phyloP scores from a whole-genome alignment of 2,888 invertebrate genomes.

The Chrysina gloriosa region DNA sequence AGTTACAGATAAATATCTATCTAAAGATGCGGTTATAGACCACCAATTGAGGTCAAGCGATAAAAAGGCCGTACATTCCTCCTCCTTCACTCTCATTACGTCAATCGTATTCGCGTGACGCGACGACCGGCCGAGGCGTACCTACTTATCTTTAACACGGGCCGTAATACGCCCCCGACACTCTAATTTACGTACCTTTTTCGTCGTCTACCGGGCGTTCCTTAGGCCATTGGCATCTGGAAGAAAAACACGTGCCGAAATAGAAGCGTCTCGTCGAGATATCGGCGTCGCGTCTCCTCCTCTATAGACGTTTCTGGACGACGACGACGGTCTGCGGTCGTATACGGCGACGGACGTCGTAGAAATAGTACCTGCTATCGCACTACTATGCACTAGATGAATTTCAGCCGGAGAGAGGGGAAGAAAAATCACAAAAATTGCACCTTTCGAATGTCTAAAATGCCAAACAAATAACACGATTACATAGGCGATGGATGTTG shows the following conservation, averaged over 20 bases:
- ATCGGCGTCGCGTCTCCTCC: no score
- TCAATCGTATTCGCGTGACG: no score
- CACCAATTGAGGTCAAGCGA: no score
- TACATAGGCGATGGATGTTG: neutral
- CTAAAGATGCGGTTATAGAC: no score
- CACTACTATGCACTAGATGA: conserved; percentile 29
- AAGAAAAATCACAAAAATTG: conserved; percentile 10
- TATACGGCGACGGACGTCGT: neutral
- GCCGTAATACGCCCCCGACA: neutral
- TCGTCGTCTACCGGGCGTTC: neutral
- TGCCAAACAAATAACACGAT: conserved; percentile 23
- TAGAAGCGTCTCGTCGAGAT: conserved; percentile 16
- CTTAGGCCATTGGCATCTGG: conserved; percentile 28
- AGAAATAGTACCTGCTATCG: neutral
- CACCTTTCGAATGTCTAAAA: conserved; percentile 1
- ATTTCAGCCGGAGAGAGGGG: conserved; percentile 2
- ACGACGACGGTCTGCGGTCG: neutral
- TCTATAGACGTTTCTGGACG: no score
- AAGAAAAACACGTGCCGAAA: conserved; percentile 33
- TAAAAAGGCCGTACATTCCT: no score
- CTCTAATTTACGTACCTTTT: neutral
- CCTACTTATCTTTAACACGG: no score
- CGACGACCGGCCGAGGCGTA: no score
- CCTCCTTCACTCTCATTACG: no score
- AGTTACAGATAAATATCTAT: no score